These are phyloP conservation scores for Nipponia nippon DNA, from an alignment of 2,113 vertebrate genomes.

Conservation along the genomic window DNA sequence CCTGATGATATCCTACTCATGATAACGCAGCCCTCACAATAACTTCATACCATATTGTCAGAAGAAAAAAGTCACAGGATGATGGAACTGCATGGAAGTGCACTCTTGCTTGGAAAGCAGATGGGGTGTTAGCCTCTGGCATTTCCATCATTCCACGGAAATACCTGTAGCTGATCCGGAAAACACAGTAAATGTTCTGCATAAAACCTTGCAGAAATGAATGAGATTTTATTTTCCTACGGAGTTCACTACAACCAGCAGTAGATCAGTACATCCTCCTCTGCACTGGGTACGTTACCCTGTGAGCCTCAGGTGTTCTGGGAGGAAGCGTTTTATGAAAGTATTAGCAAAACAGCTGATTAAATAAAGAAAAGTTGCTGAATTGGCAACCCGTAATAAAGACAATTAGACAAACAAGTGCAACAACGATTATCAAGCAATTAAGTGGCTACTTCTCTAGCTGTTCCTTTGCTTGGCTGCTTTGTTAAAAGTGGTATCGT, in stretches of 20 bases:
- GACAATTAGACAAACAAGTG: neutral
- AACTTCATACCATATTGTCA: neutral
- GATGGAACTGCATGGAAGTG: neutral
- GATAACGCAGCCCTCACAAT: neutral
- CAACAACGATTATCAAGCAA: neutral
- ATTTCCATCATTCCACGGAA: neutral
- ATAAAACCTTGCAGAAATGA: neutral
- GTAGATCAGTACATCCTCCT: neutral
- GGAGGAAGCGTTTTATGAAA: neutral
- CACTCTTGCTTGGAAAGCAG: neutral
- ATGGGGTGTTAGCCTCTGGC: neutral
- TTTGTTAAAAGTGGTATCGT: neutral
- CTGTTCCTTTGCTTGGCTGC: neutral
- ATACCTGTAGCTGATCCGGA: neutral
- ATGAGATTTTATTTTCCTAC: neutral
- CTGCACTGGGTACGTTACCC: neutral
- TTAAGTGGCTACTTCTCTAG: neutral
- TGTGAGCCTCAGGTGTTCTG: neutral
- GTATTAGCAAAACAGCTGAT: neutral
- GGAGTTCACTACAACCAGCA: neutral
- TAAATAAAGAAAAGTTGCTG: constrained; percentile 3
- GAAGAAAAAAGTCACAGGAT: neutral
- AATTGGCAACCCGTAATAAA: neutral
- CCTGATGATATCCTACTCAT: neutral
- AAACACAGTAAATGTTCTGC: neutral